phyloP scores from a whole-genome alignment of 1,140 invertebrate species.

The Dysdera silvatica region DNA sequence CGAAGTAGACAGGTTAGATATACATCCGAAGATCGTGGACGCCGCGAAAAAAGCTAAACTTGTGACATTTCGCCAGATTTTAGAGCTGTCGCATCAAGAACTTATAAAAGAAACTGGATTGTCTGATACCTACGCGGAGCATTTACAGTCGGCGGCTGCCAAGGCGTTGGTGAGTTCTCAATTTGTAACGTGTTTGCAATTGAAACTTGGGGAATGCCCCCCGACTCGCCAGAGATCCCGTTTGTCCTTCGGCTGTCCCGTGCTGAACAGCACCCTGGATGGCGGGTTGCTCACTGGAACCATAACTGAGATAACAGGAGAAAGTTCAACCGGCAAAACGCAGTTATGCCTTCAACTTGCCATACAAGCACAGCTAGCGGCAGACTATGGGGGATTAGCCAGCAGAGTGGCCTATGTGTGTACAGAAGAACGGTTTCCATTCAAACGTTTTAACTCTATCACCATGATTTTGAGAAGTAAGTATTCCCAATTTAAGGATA shows the following conservation, averaged over 20 bases:
- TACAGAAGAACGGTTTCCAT: constrained; percentile 68
- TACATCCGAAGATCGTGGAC: no score
- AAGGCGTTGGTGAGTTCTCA: no score
- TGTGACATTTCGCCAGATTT: no score
- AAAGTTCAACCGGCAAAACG: constrained; percentile 73
- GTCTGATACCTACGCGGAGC: no score
- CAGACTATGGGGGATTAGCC: no score
- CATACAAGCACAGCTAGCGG: constrained; percentile 53
- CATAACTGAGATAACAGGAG: constrained; percentile 75
- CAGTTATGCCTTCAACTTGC: constrained; percentile 69
- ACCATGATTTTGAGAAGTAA: no score
- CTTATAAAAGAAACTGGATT: no score
- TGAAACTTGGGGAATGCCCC: neutral
- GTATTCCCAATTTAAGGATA: no score
- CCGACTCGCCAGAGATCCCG: neutral
- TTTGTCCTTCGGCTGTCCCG: neutral
- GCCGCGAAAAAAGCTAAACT: no score
- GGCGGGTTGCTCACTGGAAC: constrained; percentile 65
- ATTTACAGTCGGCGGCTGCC: no score
- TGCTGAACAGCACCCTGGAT: neutral
- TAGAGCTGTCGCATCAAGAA: no score
- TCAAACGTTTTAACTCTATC: constrained; percentile 56
- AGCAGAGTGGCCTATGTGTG: constrained; percentile 64
- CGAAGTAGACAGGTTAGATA: no score
- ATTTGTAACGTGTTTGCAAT: neutral